Evolutionary conservation across 2,797 vertebrate species (phyloP).

Genomic region (Rhabdomys pumilio): DNA sequence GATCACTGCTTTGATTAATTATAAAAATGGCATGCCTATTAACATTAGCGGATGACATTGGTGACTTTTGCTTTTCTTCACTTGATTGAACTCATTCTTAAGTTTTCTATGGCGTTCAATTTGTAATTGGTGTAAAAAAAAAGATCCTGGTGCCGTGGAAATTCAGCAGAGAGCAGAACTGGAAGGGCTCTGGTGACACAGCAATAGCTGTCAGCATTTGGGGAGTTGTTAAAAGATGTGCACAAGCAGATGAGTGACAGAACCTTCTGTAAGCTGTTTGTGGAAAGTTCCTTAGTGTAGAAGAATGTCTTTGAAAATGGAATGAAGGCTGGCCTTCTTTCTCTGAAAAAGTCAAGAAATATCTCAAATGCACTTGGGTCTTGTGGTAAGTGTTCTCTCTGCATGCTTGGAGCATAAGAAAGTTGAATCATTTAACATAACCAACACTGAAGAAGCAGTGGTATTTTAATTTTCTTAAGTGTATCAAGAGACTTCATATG

Average conservation of each 20-base stretch:
- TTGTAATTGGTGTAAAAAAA: conserved; percentile 10
- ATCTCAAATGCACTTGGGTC: neutral
- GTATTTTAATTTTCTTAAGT: neutral
- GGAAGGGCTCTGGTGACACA: neutral
- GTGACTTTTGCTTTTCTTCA: neutral
- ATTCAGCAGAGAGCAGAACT: neutral
- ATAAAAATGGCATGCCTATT: neutral
- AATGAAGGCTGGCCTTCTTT: neutral
- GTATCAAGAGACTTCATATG: neutral
- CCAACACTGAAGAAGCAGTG: neutral
- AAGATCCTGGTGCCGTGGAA: neutral
- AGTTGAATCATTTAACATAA: neutral
- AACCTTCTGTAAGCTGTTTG: neutral
- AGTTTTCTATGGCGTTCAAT: neutral
- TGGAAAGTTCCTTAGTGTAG: neutral
- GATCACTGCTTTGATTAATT: conserved; percentile 84
- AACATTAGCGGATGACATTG: neutral
- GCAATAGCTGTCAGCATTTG: neutral
- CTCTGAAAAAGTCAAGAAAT: neutral
- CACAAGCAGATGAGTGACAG: neutral
- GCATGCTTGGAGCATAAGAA: neutral
- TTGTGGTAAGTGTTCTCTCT: neutral
- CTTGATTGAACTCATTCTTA: neutral
- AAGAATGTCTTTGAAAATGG: conserved; percentile 42
- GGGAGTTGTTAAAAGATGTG: neutral